Percentiles rank a stretch among this genome's conserved stretches.
phyloP scores from a whole-genome alignment of 2,113 vertebrate species.

The Montifringilla adamsi region DNA sequence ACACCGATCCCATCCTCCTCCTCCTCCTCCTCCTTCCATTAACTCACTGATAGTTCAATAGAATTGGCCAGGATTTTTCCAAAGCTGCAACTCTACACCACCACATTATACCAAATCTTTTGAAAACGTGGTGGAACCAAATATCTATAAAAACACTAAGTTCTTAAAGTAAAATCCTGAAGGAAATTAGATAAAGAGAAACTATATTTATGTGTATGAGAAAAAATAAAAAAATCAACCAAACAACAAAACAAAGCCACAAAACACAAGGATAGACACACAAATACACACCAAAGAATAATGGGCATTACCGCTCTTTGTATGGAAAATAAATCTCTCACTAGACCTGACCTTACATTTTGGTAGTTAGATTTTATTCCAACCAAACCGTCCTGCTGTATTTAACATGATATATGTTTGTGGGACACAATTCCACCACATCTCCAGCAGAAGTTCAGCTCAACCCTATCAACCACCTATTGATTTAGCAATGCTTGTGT shows the following conservation, averaged over 20 bases:
- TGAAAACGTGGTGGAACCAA: not conserved
- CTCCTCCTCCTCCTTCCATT: not conserved
- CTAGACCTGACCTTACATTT: not conserved
- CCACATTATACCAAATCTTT: not conserved
- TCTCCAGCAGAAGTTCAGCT: not conserved
- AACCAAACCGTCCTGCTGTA: not conserved
- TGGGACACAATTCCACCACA: not conserved
- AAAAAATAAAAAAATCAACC: not conserved
- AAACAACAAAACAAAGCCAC: not conserved
- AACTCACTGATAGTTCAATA: conserved; percentile 22
- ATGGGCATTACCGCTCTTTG: not conserved
- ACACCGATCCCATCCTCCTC: not conserved
- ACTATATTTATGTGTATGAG: not conserved
- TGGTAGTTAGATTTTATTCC: not conserved
- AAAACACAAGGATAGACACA: not conserved
- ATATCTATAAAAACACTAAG: not conserved
- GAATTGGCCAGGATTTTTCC: not conserved
- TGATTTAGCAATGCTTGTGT: not conserved
- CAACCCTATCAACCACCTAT: not conserved
- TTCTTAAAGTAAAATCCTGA: not conserved
- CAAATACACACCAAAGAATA: not conserved
- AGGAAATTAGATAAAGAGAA: not conserved
- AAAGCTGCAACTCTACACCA: not conserved
- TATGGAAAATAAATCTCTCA: not conserved
- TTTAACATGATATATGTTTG: not conserved